These are phyloP conservation scores for Saimiri boliviensis DNA, from an alignment of 2,113 vertebrate species.

Conservation along the genomic window DNA sequence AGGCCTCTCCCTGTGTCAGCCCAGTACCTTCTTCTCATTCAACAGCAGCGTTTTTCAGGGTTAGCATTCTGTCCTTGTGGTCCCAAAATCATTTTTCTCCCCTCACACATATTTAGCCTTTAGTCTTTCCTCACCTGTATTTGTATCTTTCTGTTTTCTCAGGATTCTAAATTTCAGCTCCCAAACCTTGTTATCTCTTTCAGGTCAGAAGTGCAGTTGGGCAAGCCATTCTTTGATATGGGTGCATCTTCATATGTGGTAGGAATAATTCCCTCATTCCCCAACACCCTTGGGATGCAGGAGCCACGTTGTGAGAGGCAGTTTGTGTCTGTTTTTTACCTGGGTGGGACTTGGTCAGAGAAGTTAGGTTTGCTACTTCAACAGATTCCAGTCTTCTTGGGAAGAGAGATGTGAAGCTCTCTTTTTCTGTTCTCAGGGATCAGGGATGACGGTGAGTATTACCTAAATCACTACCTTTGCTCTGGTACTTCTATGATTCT, in stretches of 20 bases:
- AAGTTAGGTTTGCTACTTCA: background rate
- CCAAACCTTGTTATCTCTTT: background rate
- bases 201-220: background rate
- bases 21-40: background rate
- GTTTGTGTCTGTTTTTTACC: background rate
- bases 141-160: background rate
- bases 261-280: background rate
- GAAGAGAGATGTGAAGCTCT: background rate
- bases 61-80: background rate
- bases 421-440: background rate
- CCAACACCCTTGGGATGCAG: rapidly evolving
- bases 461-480: background rate
- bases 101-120: background rate
- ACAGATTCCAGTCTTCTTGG: background rate
- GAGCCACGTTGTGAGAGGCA: background rate
- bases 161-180: background rate
- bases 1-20: background rate
- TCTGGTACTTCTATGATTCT: background rate
- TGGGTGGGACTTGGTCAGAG: background rate
- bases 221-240: background rate
- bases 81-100: background rate
- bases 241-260: background rate
- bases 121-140: background rate
- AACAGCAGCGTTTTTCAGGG: background rate
- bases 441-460: background rate